phyloP scores from a whole-genome alignment of 2,888 invertebrate genomes.

The Criorhina ranunculi region DNA sequence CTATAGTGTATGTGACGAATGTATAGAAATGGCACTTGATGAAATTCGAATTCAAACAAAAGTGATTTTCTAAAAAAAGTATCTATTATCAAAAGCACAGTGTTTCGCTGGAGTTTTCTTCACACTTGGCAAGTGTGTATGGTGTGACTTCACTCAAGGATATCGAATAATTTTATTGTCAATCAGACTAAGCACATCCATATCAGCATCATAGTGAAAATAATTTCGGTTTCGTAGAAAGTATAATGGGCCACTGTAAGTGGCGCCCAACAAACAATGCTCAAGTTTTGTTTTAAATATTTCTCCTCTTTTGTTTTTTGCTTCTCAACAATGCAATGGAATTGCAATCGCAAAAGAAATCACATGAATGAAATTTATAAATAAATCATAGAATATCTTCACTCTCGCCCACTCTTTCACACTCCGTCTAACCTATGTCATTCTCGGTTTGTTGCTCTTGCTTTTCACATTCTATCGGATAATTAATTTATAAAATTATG shows the following conservation, averaged over 20 bases:
- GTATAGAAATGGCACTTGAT: not conserved
- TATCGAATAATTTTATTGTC: slow-evolving; percentile 11
- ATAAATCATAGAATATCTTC: slow-evolving; percentile 30
- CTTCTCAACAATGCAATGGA: slow-evolving; percentile 36
- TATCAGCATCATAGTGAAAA: slow-evolving; percentile 49
- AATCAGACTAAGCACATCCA: slow-evolving; percentile 12
- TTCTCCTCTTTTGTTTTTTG: no score
- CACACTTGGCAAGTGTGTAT: not conserved
- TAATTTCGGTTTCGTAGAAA: slow-evolving; percentile 41
- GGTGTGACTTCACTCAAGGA: slow-evolving; percentile 12
- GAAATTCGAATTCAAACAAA: slow-evolving; percentile 10
- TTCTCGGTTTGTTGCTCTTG: not conserved
- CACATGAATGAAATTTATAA: slow-evolving; percentile 49
- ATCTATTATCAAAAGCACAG: slow-evolving; percentile 8
- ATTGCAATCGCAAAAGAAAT: slow-evolving; percentile 37
- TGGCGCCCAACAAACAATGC: slow-evolving; percentile 77
- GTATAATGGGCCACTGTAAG: slow-evolving; percentile 79
- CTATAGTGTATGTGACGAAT: not conserved
- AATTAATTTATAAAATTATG: slow-evolving; percentile 59
- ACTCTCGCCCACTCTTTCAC: not conserved
- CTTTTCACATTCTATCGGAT: slow-evolving; percentile 18
- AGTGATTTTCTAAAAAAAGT: slow-evolving; percentile 14
- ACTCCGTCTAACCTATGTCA: not conserved
- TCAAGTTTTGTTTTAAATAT: no score
- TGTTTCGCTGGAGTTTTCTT: slow-evolving; percentile 3